A percentile compares a stretch with the other conserved stretches of the same genome.
Evolutionary conservation across 2,113 vertebrate genomes (phyloP).

Genomic region (Nycticorax nycticorax): DNA sequence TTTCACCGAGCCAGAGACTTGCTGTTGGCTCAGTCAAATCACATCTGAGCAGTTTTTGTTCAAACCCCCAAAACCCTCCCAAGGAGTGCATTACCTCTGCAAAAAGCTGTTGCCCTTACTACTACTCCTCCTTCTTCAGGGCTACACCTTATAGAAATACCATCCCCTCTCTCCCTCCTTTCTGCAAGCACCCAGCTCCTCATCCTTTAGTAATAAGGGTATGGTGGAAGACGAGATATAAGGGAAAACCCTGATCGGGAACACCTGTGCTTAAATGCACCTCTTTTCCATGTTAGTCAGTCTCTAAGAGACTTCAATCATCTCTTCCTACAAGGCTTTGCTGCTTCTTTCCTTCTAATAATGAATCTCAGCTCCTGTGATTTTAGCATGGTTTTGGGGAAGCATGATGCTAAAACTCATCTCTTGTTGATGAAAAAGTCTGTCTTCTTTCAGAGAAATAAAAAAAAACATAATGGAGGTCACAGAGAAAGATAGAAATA

Average conservation of each 20-base stretch:
- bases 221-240: neutral
- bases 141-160: fast-evolving
- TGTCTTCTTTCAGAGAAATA: neutral
- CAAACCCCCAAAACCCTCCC: neutral
- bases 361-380: too few relatives aligned
- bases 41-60: neutral
- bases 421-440: neutral
- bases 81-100: neutral
- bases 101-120: neutral
- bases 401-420: neutral
- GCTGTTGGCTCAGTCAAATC: neutral
- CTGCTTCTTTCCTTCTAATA: neutral
- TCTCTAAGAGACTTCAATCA: neutral
- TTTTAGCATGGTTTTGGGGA: neutral
- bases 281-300: neutral
- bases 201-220: neutral
- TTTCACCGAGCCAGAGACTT: neutral
- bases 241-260: neutral
- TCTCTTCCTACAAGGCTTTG: neutral
- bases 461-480: neutral
- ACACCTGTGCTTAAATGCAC: neutral
- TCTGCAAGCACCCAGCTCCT: neutral
- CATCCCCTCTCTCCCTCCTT: neutral
- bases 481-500: neutral
- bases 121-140: neutral